Conservation (phyloP, 2,797 vertebrate species). For the Thamnophis elegans region DNA sequence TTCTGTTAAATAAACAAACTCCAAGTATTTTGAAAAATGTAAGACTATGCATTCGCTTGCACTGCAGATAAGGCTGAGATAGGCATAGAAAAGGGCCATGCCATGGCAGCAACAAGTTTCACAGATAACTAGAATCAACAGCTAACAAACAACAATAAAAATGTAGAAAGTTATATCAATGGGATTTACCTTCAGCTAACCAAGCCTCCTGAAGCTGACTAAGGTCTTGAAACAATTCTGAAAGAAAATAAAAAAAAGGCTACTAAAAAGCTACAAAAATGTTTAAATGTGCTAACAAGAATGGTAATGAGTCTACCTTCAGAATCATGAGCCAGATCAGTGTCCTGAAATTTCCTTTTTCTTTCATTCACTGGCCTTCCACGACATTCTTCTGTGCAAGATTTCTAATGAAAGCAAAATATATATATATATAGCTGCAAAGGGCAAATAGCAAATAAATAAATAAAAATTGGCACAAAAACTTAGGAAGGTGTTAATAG, state of each 20-base stretch:
- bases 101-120: neutral
- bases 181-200: slow-evolving; percentile 91
- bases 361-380: slow-evolving; percentile 79
- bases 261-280: slow-evolving; percentile 8
- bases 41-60: neutral
- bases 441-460: neutral
- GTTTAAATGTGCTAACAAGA: neutral
- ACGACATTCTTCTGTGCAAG: slow-evolving; percentile 79
- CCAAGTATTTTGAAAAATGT: neutral
- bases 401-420: slow-evolving; percentile 66
- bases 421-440: neutral
- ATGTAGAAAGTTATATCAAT: slow-evolving; percentile 47
- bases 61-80: neutral
- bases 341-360: slow-evolving; percentile 93
- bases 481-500: neutral
- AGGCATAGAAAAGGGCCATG: neutral
- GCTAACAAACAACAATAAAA: neutral
- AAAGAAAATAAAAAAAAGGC: slow-evolving; percentile 58
- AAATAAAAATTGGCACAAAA: neutral
- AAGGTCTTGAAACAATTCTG: slow-evolving; percentile 97
- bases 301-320: slow-evolving; percentile 81
- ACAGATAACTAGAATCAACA: neutral
- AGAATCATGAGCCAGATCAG: slow-evolving; percentile 92
- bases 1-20: neutral
- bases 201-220: slow-evolving; percentile 97